Evolutionary conservation across 2,113 vertebrate genomes (phyloP).

Genomic region (Eclectus roratus): DNA sequence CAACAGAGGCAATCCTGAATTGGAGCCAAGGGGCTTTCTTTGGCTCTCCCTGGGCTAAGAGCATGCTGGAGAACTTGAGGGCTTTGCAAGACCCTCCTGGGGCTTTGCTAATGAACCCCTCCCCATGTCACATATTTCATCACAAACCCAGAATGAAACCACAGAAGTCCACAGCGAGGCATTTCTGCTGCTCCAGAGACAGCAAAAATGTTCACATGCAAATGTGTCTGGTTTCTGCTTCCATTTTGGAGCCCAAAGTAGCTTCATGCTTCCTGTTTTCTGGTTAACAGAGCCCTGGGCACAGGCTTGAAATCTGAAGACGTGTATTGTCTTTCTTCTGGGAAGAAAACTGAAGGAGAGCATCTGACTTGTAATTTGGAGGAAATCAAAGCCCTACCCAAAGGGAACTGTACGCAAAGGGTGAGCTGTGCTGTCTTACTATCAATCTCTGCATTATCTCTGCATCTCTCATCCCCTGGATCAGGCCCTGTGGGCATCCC

Average conservation of each 20-base stretch:
- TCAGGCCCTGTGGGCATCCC: neutral
- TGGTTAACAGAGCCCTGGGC: neutral
- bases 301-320: neutral
- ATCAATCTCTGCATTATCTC: neutral
- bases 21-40: neutral
- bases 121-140: constrained; percentile 29
- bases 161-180: neutral
- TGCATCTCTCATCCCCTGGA: neutral
- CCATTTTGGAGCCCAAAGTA: neutral
- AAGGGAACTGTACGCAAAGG: neutral
- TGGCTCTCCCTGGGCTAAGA: neutral
- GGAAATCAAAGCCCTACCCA: neutral
- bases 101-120: neutral
- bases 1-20: neutral
- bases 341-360: constrained; percentile 3
- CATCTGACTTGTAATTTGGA: neutral
- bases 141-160: constrained; percentile 8
- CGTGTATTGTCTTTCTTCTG: neutral
- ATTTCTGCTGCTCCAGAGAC: constrained; percentile 1
- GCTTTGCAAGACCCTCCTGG: neutral
- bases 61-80: neutral
- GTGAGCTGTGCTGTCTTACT: neutral
- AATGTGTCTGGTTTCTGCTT: neutral
- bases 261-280: neutral
- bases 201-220: neutral